Base-by-base conservation (phyloP, 2,113 vertebrate genomes). In the Neogale vison region DNA sequence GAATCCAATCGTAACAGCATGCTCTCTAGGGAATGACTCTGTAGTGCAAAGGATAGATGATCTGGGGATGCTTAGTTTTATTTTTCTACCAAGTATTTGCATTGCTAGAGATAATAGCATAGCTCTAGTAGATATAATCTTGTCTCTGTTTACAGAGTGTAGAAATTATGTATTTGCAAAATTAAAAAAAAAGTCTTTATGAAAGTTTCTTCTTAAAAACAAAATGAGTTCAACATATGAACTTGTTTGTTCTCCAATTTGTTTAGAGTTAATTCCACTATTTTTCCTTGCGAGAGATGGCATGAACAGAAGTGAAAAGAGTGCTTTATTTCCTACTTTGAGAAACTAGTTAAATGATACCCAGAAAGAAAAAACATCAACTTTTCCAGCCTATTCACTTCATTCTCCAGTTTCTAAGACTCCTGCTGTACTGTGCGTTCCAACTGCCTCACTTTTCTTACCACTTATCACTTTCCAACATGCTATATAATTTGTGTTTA, bases 51-150 rank as follows among this genome's bases (percentile, higher is more conserved):
- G 42, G 86, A n/a, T 52, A 24, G 36, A 39, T 63, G 29, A 88
- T 90, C 55, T 52, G n/a, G n/a, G 34, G 61, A 55, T 86, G 59
- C 36, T 86, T n/a, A 45, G 9, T 65, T 85, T 92, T 61, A 88
- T 39, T 93, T 96, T 93, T 92, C 88, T 83, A 83, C 31, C 29
- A 21, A 80, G 39, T n/a, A 84, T 82, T 36, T 95, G 52, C 61
- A 74, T 23, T 89, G 34, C n/a, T 71, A 87, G 31, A 95, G n/a
- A 92, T 71, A 86, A 92, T 3, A 83, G 31, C 71, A 89, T 18
- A 95, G 12, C 7, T 94, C 10, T 13, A 52, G 50, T 29, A 95
- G 31, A 45, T 39, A 69, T 14, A 80, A n/a, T 61, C 93, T 11
- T 65, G 69, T 8, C 92, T 84, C 92, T 84, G 29, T 76, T 87